phyloP scores from a whole-genome alignment of 2,113 vertebrate genomes.

The Sphaerodactylus townsendi region DNA sequence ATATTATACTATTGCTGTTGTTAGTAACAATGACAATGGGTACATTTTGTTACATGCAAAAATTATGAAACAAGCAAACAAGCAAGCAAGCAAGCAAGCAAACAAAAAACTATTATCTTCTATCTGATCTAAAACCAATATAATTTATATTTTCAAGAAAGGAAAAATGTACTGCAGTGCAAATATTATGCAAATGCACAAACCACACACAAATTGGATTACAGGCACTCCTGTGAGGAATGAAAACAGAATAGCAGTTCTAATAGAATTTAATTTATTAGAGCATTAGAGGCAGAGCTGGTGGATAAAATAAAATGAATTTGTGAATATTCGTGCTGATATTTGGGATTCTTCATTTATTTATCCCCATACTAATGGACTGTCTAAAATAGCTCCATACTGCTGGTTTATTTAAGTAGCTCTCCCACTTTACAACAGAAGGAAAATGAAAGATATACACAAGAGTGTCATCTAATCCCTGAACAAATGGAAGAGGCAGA shows the following conservation, averaged over 20 bases:
- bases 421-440: slow-evolving; percentile 3
- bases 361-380: background rate
- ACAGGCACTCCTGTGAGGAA: slow-evolving; percentile 19
- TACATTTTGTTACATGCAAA: slow-evolving; percentile 9
- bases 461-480: background rate
- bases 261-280: slow-evolving; percentile 43
- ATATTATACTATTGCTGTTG: background rate
- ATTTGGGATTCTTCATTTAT: slow-evolving; percentile 28
- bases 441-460: background rate
- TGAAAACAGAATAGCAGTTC: slow-evolving; percentile 36
- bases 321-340: slow-evolving; percentile 8
- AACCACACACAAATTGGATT: slow-evolving; percentile 9
- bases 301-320: slow-evolving; percentile 8
- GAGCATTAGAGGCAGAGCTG: slow-evolving; percentile 24
- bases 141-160: slow-evolving; percentile 26
- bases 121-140: slow-evolving; percentile 18
- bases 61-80: slow-evolving; percentile 9
- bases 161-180: slow-evolving; percentile 27
- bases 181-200: slow-evolving; percentile 7
- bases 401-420: background rate
- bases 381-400: background rate
- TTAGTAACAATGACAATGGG: background rate
- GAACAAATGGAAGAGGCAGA: slow-evolving; percentile 1
- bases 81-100: too few species aligned
- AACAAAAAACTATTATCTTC: background rate